Evolutionary conservation across 1,140 invertebrate species (phyloP), one percentile per base, ranked within the genome.

Genomic region (Drosophila sulfurigaster): DNA sequence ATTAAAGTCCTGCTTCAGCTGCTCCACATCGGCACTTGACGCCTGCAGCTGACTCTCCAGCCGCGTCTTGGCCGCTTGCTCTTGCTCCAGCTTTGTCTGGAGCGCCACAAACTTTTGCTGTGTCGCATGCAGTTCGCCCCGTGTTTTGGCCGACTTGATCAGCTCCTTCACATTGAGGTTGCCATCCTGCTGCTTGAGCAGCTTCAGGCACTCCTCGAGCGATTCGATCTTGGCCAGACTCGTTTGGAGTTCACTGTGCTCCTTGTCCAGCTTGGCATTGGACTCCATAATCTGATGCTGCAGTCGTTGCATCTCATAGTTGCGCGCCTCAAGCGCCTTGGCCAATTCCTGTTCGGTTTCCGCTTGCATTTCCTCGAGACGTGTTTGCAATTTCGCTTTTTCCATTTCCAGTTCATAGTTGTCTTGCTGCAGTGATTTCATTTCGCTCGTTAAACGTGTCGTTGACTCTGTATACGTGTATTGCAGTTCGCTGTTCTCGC

Each of bases 1-100:
- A 88, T 95, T 95, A 67, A 95, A 95, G 75, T 96, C 95, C 69
- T 95, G 94, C 45, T 94, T 94, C 3, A 96, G 92, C 35, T 93
- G 92, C 56, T 93, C 81, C 13, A 95, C 90, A 67, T 91, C 92
- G 8, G 62, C 51, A 6, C 73, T 81, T 0, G 89, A 73, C n/a
- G 78, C 64, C 32, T 88, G 69, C 3, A 92, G 57, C 56, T 91
- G 92, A 51, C 60, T 75, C 45, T 92, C 92, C 16, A 87, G 16
- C 1, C 86, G 68, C 8, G 67, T 38, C 41, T 74, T 89, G 28
- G 68, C 69, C 30, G 92, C 91, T 63, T 93, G 66, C 79, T 94
- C 93, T 63, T 91, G 81, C 62, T 91, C 88, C 46, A 94, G 75
- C 54, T 93, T 91, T 46, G 93, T 81, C 11, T 82, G 85, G 32